These are phyloP conservation scores for Hydractinia echinata DNA, from an alignment of 30 jellyfish, hydroid and myxozoan species.

Conservation along the genomic window DNA sequence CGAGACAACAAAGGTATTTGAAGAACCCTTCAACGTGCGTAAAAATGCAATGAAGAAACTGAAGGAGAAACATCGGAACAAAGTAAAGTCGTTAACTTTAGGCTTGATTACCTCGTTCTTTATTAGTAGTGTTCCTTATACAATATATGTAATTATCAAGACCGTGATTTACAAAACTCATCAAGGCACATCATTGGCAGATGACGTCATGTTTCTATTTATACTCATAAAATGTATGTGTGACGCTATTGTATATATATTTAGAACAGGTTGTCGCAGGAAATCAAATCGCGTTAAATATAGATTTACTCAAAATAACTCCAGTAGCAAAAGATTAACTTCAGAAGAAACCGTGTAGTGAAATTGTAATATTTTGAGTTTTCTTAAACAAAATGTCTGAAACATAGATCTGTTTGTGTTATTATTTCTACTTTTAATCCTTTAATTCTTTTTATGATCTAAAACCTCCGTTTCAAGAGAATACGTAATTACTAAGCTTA, in stretches of 20 bases:
- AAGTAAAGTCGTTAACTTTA: constrained; percentile 4
- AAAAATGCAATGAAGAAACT: neutral
- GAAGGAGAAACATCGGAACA: neutral
- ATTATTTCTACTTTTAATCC: too few relatives aligned
- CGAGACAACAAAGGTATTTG: neutral
- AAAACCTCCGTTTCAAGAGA: too few relatives aligned
- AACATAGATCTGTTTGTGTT: too few relatives aligned
- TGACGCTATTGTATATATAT: neutral
- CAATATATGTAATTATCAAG: neutral
- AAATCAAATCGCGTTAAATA: neutral
- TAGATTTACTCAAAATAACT: neutral
- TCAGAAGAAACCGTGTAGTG: too few relatives aligned
- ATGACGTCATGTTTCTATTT: constrained; percentile 1
- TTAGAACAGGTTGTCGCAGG: neutral
- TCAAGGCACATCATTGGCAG: neutral
- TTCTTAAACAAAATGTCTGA: too few relatives aligned
- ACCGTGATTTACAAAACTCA: neutral
- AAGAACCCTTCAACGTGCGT: neutral
- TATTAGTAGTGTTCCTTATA: neutral
- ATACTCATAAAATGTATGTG: neutral
- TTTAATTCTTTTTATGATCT: too few relatives aligned
- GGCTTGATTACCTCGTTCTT: neutral
- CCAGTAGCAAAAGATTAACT: too few relatives aligned
- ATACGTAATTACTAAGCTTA: too few relatives aligned
- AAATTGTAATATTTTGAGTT: too few relatives aligned